phyloP scores from a whole-genome alignment of 2,113 vertebrate species.

The Cygnus atratus region DNA sequence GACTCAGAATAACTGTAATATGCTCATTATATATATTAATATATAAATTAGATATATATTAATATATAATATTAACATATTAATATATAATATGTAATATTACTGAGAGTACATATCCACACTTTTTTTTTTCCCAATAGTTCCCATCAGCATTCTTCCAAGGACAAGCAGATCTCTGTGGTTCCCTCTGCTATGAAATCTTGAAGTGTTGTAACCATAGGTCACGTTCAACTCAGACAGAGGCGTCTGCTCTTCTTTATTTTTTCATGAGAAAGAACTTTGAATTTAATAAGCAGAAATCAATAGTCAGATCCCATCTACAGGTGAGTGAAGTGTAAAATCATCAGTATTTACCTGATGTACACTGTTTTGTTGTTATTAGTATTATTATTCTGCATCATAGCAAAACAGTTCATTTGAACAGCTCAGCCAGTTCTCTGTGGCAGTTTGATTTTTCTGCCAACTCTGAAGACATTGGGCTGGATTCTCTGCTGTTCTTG shows the following conservation, averaged over 20 bases:
- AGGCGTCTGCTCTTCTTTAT: slow-evolving; percentile 93
- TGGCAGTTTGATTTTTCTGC: background rate
- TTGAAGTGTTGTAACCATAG: slow-evolving; percentile 97
- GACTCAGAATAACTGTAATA: background rate
- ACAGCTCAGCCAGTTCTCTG: background rate
- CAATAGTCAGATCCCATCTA: slow-evolving; percentile 95
- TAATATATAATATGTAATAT: too few species aligned
- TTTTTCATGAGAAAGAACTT: slow-evolving; percentile 99
- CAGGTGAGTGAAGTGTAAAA: slow-evolving; percentile 80
- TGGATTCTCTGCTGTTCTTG: background rate
- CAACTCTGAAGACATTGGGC: background rate
- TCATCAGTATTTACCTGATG: background rate
- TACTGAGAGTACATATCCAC: background rate
- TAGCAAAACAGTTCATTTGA: background rate
- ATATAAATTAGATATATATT: too few species aligned
- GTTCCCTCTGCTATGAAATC: slow-evolving; percentile 94
- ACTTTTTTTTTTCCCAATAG: slow-evolving; percentile 68
- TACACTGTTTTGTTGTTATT: background rate
- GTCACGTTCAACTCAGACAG: slow-evolving; percentile 92
- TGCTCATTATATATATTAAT: too few species aligned
- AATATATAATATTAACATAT: too few species aligned
- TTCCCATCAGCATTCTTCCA: slow-evolving; percentile 95
- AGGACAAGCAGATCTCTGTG: slow-evolving; percentile 95
- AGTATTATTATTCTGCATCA: background rate
- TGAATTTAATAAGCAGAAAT: slow-evolving; percentile 96